These are phyloP conservation scores for Clitarchus hookeri DNA, from an alignment of 2,888 invertebrate species.

Conservation along the genomic window DNA sequence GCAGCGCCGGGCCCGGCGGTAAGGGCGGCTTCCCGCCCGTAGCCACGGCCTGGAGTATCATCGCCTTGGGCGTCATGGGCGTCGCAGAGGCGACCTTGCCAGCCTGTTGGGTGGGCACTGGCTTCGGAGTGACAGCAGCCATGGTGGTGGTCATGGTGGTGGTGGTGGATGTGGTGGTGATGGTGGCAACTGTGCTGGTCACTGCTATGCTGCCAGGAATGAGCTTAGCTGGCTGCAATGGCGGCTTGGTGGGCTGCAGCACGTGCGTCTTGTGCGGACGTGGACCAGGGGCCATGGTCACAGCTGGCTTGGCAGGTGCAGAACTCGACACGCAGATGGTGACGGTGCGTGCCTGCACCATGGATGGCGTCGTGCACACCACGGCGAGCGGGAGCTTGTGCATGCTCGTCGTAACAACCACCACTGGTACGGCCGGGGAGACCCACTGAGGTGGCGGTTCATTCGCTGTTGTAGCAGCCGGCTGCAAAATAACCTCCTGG, in stretches of 20 bases:
- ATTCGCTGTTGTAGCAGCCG: neutral
- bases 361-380: constrained; percentile 10
- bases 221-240: constrained; percentile 47
- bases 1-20: neutral
- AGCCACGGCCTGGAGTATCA: constrained; percentile 53
- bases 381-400: neutral
- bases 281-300: neutral
- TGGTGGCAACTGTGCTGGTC: constrained; percentile 18
- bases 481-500: neutral
- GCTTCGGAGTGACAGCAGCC: neutral
- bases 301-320: neutral
- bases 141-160: constrained; percentile 25
- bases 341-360: neutral
- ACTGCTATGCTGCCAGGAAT: neutral
- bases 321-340: neutral
- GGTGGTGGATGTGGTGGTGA: constrained; percentile 21
- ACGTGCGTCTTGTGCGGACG: constrained; percentile 37
- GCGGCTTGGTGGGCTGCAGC: constrained; percentile 52
- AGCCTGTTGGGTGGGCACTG: neutral
- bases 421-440: neutral
- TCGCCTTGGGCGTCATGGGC: constrained; percentile 55
- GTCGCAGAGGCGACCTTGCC: constrained; percentile 24
- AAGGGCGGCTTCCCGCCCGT: constrained; percentile 22
- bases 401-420: neutral
- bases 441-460: neutral